A percentile compares a stretch with the other conserved stretches of the same genome.
Evolutionary conservation across 1,140 invertebrate genomes (phyloP).

Genomic region (Cydia strobilella): DNA sequence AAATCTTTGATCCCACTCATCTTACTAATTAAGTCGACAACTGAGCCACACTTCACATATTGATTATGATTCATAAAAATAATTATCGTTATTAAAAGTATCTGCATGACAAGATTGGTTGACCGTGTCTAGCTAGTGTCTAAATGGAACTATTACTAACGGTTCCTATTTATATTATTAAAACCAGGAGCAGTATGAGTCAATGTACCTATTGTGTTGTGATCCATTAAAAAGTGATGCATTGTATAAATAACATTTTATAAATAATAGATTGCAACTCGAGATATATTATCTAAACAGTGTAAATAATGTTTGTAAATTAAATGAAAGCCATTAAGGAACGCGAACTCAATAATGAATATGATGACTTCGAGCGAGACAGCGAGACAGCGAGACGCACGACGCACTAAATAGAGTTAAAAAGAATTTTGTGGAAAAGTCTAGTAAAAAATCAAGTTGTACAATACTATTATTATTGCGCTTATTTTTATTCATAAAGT

Average conservation of each 20-base stretch:
- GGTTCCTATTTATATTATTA: slow-evolving; percentile 3
- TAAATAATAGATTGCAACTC: background rate
- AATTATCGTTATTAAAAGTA: background rate
- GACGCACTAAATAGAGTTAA: too few species aligned
- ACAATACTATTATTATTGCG: too few species aligned
- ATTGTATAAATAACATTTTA: background rate
- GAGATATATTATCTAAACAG: background rate
- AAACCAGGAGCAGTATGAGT: background rate
- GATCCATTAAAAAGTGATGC: background rate
- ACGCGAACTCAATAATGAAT: too few species aligned
- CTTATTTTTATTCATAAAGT: too few species aligned
- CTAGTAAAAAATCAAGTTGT: too few species aligned
- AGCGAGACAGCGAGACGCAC: too few species aligned
- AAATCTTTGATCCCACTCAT: background rate
- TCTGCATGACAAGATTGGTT: background rate
- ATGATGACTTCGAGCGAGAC: too few species aligned
- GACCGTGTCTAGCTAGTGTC: background rate
- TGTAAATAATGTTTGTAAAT: background rate
- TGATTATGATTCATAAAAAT: background rate
- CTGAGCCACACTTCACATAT: background rate
- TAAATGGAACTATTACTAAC: background rate
- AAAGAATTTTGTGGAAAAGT: too few species aligned
- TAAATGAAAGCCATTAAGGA: background rate
- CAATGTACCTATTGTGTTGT: background rate
- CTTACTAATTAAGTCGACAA: background rate